These are phyloP conservation scores for Carcharodon carcharias DNA, from an alignment of 2,797 vertebrate genomes.

Conservation along the genomic window DNA sequence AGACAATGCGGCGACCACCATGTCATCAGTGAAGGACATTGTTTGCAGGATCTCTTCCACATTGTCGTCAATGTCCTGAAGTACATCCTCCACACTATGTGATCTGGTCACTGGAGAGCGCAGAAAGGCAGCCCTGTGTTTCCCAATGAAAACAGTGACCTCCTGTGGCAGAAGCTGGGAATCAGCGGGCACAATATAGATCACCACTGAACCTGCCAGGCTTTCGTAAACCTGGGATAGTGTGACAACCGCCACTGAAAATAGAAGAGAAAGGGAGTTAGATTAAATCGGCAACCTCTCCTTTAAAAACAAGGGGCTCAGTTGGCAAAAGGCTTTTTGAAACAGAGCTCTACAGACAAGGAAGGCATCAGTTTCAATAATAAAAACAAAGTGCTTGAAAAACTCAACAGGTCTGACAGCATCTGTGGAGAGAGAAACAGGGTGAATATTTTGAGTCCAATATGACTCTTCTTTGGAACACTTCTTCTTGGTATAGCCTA, in stretches of 20 bases:
- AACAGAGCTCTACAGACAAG: slow-evolving; percentile 6
- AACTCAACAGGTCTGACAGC: no score
- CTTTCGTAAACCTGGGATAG: slow-evolving; percentile 63
- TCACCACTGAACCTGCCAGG: slow-evolving; percentile 67
- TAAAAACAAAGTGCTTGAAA: no score
- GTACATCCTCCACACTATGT: slow-evolving; percentile 54
- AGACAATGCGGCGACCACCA: slow-evolving; percentile 71
- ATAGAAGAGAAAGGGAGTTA: background rate
- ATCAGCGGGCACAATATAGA: slow-evolving; percentile 74
- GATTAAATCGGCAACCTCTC: no score
- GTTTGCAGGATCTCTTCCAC: slow-evolving; percentile 65
- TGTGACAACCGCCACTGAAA: slow-evolving; percentile 69
- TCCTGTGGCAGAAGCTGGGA: slow-evolving; percentile 71
- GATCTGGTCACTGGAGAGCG: slow-evolving; percentile 52
- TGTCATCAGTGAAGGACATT: slow-evolving; percentile 79
- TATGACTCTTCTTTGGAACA: no score
- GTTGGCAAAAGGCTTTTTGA: background rate
- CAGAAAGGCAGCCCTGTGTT: slow-evolving; percentile 70
- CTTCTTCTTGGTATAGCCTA: no score
- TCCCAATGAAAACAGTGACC: slow-evolving; percentile 66
- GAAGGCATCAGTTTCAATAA: background rate
- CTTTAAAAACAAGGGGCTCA: background rate
- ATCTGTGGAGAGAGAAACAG: no score
- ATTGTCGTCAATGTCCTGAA: slow-evolving; percentile 53
- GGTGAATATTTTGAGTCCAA: no score